Evolutionary conservation across 2,113 vertebrate genomes (phyloP).

Genomic region (Caranx ignobilis): DNA sequence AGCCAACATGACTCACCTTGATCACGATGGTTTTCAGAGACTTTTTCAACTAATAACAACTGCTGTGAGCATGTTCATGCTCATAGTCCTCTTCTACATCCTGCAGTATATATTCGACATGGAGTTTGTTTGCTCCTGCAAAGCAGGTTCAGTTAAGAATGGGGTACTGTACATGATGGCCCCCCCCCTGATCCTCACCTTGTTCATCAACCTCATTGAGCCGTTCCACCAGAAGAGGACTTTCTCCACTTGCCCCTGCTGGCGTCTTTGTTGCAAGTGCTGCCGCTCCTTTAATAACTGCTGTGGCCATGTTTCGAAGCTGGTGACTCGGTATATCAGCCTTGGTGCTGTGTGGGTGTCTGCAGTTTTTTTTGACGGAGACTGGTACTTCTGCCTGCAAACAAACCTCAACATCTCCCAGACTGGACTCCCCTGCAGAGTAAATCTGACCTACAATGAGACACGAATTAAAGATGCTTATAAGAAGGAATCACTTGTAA

Average conservation of each 20-base stretch:
- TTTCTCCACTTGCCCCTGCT: fast-evolving
- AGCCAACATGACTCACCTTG: fast-evolving
- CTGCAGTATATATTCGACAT: conserved; percentile 53
- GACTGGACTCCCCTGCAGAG: conserved; percentile 33
- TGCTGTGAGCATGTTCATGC: not conserved
- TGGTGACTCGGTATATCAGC: fast-evolving
- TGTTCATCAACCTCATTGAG: not conserved
- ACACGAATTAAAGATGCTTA: fast-evolving
- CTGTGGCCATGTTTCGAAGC: fast-evolving
- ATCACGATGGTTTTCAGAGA: fast-evolving
- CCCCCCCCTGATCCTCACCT: conserved; percentile 17
- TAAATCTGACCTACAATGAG: not conserved
- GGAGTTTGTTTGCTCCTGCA: conserved; percentile 40
- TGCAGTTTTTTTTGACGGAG: conserved; percentile 45
- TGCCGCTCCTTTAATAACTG: fast-evolving
- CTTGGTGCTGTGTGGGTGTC: conserved; percentile 19
- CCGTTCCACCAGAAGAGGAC: not conserved
- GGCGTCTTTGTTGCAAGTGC: fast-evolving
- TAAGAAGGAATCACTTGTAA: conserved; percentile 33
- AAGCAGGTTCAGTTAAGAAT: fast-evolving
- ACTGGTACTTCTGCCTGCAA: conserved; percentile 43
- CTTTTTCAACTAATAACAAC: fast-evolving
- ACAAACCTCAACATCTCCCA: conserved; percentile 28
- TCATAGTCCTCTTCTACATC: conserved; percentile 26
- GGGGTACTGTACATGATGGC: not conserved